phyloP scores from a whole-genome alignment of 2,888 invertebrate genomes.

The Stenchaetothrips biformis region DNA sequence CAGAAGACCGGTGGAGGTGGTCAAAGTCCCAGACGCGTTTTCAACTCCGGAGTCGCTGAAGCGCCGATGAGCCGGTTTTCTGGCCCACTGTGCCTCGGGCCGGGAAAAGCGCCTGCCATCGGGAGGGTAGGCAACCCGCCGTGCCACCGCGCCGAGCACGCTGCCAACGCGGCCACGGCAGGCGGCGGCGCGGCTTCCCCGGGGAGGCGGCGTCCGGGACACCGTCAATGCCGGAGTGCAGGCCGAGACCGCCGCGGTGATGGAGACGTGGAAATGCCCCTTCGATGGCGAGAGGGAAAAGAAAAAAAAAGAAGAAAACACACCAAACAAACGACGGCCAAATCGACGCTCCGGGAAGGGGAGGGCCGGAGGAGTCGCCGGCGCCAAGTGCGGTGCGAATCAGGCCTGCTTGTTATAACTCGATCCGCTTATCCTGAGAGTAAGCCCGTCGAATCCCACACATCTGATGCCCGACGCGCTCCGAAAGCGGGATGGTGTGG shows the following conservation, averaged over 20 bases:
- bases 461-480: not conserved
- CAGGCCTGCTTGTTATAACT: not conserved
- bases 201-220: not conserved
- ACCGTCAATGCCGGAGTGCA: not conserved
- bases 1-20: no score
- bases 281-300: not conserved
- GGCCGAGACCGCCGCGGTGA: not conserved
- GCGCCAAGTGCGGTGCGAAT: not conserved
- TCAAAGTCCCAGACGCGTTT: no score
- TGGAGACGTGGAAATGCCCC: not conserved
- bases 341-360: not conserved
- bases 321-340: not conserved
- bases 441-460: not conserved
- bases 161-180: no score
- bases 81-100: no score
- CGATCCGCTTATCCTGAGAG: slow-evolving; percentile 9
- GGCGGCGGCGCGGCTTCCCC: not conserved
- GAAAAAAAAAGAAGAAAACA: not conserved
- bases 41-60: no score
- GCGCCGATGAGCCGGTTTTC: no score
- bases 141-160: not conserved
- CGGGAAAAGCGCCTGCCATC: not conserved
- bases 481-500: not conserved
- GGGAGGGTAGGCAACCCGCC: not conserved
- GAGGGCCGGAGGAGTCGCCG: not conserved